These are phyloP conservation scores for Acanthococcus lagerstroemiae DNA, from an alignment of 2,888 invertebrate species.

Conservation along the genomic window DNA sequence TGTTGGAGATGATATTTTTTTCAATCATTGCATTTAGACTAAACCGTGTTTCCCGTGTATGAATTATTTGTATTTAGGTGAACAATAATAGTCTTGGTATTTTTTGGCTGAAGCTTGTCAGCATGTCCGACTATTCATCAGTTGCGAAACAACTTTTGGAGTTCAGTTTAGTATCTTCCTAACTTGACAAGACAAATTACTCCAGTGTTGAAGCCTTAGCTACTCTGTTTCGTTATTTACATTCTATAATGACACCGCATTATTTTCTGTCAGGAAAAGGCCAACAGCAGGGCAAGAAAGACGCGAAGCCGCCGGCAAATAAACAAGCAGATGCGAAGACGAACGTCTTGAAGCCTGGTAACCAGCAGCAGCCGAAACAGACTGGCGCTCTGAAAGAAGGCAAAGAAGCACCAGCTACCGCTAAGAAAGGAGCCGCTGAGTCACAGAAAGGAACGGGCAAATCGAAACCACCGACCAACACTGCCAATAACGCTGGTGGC, in stretches of 20 bases:
- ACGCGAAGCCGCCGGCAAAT: conserved; percentile 2
- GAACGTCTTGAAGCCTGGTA: neutral
- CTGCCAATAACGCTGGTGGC: neutral
- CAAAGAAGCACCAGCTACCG: conserved; percentile 1
- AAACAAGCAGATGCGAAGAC: neutral
- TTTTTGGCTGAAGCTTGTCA: neutral
- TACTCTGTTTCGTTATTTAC: no score
- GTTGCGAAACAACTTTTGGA: neutral
- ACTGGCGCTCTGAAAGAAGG: neutral
- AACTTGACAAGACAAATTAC: no score
- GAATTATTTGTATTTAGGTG: no score
- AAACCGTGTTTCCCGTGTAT: no score
- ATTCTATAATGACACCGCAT: no score
- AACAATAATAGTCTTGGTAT: no score
- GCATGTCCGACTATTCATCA: neutral
- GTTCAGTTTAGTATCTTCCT: no score
- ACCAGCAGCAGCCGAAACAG: neutral
- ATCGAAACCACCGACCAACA: conserved; percentile 9
- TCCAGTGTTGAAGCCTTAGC: no score
- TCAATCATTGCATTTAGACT: no score
- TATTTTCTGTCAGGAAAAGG: neutral
- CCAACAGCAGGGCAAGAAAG: neutral
- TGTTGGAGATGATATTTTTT: no score
- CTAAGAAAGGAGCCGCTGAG: conserved; percentile 3
- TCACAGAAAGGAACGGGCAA: conserved; percentile 7